phyloP scores from a whole-genome alignment of 1,140 invertebrate genomes.

The Cydia strobilella region DNA sequence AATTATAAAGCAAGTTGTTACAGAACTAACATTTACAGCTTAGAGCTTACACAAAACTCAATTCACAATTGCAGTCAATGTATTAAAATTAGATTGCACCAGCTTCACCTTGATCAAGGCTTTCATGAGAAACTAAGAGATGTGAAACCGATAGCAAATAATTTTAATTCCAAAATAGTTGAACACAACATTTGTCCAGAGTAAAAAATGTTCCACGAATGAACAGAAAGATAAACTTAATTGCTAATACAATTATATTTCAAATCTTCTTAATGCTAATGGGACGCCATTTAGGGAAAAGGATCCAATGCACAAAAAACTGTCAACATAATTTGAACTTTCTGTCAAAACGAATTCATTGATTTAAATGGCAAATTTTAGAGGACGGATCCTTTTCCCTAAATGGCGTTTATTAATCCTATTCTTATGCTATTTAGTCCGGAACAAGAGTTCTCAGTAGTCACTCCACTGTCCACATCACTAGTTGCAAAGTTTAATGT shows the following conservation, averaged over 20 bases:
- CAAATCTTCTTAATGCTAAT: constrained; percentile 46
- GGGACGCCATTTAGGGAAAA: no score
- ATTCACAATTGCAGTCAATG: constrained; percentile 43
- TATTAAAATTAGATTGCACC: constrained; percentile 54
- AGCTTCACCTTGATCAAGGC: constrained; percentile 34
- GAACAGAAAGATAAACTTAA: constrained; percentile 69
- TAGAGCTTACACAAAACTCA: constrained; percentile 60
- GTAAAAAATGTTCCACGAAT: constrained; percentile 57
- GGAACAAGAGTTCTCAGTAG: constrained; percentile 66
- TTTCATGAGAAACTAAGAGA: not conserved
- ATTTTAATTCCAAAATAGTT: constrained; percentile 49
- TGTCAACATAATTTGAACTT: no score
- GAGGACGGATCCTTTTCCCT: no score
- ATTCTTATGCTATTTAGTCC: constrained; percentile 72
- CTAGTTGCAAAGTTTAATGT: constrained; percentile 66
- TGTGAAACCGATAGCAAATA: constrained; percentile 48
- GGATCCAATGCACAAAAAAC: no score
- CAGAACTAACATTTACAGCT: constrained; percentile 66
- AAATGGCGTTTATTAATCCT: no score
- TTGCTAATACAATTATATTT: constrained; percentile 73
- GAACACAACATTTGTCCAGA: constrained; percentile 58
- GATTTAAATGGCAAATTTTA: no score
- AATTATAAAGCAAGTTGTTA: constrained; percentile 60
- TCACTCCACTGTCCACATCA: constrained; percentile 74
- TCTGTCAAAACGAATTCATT: no score